A percentile compares a stretch with the other conserved stretches of the same genome.
These are phyloP conservation scores for Eucera pruinosa DNA, from an alignment of 2,888 invertebrate species.

Conservation along the genomic window DNA sequence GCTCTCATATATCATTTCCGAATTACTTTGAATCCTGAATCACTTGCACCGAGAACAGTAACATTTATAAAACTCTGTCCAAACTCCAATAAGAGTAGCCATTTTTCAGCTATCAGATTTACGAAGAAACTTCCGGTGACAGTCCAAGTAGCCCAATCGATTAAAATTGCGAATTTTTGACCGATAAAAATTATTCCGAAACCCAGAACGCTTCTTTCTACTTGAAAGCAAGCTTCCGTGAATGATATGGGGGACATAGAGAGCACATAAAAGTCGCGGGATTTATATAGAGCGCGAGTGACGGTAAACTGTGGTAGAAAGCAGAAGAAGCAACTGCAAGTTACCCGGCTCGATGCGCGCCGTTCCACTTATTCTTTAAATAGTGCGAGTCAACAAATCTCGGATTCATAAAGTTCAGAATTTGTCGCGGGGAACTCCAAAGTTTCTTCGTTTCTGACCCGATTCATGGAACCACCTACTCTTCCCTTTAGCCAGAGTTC, in stretches of 20 bases:
- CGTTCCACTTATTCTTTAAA: constrained; percentile 62
- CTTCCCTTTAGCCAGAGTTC: background rate
- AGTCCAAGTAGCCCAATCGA: background rate
- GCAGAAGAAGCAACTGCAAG: constrained; percentile 14
- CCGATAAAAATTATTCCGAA: constrained; percentile 4
- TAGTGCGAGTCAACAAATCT: constrained; percentile 56
- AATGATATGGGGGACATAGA: background rate
- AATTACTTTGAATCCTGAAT: background rate
- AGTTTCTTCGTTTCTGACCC: constrained; percentile 46
- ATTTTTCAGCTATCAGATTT: background rate
- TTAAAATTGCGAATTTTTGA: background rate
- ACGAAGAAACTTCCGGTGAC: background rate
- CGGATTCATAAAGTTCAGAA: constrained; percentile 39
- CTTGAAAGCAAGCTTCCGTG: background rate
- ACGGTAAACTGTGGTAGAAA: constrained; percentile 22
- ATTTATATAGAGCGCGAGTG: constrained; percentile 38
- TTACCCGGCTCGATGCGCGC: constrained; percentile 21
- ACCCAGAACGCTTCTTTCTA: background rate
- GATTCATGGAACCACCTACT: constrained; percentile 17
- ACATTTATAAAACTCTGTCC: background rate
- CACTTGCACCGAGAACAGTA: background rate
- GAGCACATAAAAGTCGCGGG: constrained; percentile 20
- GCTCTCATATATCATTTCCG: background rate
- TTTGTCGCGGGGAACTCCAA: constrained; percentile 37
- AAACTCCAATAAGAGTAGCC: background rate